Percentiles rank a stretch among this genome's conserved stretches.
phyloP scores from a whole-genome alignment of 2,113 vertebrate species.

The Prochilodus magdalenae region DNA sequence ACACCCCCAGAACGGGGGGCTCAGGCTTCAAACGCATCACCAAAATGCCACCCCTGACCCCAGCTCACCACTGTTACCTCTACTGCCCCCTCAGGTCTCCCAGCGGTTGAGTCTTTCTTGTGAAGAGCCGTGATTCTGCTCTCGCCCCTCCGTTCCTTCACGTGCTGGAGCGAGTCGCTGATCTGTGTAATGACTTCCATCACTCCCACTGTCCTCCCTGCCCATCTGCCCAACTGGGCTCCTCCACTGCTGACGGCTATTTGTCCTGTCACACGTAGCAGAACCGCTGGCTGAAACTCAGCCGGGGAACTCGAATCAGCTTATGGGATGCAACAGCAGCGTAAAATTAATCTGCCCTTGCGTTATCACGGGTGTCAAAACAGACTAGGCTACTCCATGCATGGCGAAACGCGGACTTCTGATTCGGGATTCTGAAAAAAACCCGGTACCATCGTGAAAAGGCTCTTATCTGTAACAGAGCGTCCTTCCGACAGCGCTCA shows the following conservation, averaged over 20 bases:
- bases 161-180: constrained; percentile 25
- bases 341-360: not conserved
- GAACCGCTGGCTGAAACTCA: not conserved
- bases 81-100: no score
- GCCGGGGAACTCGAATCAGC: not conserved
- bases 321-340: not conserved
- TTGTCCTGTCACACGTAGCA: not conserved
- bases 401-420: not conserved
- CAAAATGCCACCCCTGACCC: no score
- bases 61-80: not conserved
- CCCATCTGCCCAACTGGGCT: not conserved
- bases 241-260: not conserved
- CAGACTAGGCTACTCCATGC: not conserved
- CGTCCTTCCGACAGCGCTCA: not conserved
- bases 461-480: not conserved
- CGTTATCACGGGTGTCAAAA: not conserved
- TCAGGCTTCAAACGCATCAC: no score
- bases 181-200: constrained; percentile 53
- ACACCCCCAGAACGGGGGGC: no score
- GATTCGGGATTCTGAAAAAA: not conserved
- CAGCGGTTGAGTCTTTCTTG: not conserved
- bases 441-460: not conserved
- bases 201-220: constrained; percentile 9
- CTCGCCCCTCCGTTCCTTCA: not conserved
- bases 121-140: not conserved